Conservation (phyloP, 2,888 invertebrate species). For the Salpingus planirostris region DNA sequence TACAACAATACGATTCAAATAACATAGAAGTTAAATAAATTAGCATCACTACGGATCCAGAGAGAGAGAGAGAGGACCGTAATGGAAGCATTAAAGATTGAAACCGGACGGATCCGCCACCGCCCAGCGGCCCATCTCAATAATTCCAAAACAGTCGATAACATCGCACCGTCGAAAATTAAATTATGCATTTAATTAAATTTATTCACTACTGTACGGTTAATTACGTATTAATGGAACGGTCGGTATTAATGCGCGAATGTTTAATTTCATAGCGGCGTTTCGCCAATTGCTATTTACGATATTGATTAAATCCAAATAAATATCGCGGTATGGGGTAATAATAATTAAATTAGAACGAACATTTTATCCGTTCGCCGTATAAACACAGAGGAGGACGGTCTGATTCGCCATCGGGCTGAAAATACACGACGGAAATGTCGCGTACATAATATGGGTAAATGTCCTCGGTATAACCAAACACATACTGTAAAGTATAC, state of each 20-base stretch:
- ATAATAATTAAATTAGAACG: slow-evolving; percentile 25
- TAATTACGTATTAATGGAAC: slow-evolving; percentile 31
- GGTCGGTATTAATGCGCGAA: slow-evolving; percentile 29
- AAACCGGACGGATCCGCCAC: too few species aligned
- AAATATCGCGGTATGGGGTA: too few species aligned
- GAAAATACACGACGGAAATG: too few species aligned
- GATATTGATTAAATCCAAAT: too few species aligned
- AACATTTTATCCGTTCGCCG: too few species aligned
- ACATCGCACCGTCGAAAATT: slow-evolving; percentile 18
- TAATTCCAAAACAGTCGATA: slow-evolving; percentile 20
- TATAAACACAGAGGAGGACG: slow-evolving; percentile 13
- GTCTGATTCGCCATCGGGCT: too few species aligned
- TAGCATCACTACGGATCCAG: slow-evolving; percentile 31
- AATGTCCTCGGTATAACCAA: too few species aligned
- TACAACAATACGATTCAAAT: slow-evolving; percentile 30
- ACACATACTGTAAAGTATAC: too few species aligned
- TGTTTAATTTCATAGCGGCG: slow-evolving; percentile 27
- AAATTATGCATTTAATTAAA: slow-evolving; percentile 31
- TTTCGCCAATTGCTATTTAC: too few species aligned
- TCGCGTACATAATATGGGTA: too few species aligned
- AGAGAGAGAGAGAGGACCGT: too few species aligned
- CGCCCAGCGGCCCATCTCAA: slow-evolving; percentile 24
- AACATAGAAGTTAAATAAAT: slow-evolving; percentile 34
- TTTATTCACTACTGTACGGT: slow-evolving; percentile 28
- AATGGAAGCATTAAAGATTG: slow-evolving; percentile 38